Evolutionary conservation across 2,797 vertebrate species (phyloP).

Genomic region (Bufotes viridis): DNA sequence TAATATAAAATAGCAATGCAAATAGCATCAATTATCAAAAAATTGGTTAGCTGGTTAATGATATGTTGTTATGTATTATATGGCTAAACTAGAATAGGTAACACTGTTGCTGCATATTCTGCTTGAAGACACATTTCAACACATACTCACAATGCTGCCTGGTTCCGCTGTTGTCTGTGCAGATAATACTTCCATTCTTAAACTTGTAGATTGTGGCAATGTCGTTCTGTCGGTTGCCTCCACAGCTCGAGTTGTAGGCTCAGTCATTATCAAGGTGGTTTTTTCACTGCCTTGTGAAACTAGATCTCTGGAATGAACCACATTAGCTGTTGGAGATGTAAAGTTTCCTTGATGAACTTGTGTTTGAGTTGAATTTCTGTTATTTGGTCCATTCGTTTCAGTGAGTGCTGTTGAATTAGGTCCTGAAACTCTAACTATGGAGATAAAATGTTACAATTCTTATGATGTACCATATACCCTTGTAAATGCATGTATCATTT

Average conservation of each 20-base stretch:
- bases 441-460: background rate
- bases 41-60: background rate
- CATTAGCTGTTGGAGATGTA: background rate
- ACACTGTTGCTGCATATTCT: too few relatives aligned
- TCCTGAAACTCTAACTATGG: background rate
- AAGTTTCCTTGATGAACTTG: background rate
- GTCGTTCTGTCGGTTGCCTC: too few relatives aligned
- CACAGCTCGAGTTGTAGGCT: background rate
- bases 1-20: too few relatives aligned
- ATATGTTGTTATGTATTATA: too few relatives aligned
- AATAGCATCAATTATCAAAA: background rate
- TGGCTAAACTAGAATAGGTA: too few relatives aligned
- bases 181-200: too few relatives aligned
- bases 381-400: background rate
- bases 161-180: background rate
- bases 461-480: background rate
- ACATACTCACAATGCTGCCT: slow-evolving; percentile 26
- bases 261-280: background rate
- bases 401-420: background rate
- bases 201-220: background rate
- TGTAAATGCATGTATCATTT: background rate
- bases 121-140: background rate
- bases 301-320: background rate
- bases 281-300: background rate
- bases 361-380: background rate